Conservation (phyloP, 2,797 vertebrate genomes). For the Garrulus glandarius region DNA sequence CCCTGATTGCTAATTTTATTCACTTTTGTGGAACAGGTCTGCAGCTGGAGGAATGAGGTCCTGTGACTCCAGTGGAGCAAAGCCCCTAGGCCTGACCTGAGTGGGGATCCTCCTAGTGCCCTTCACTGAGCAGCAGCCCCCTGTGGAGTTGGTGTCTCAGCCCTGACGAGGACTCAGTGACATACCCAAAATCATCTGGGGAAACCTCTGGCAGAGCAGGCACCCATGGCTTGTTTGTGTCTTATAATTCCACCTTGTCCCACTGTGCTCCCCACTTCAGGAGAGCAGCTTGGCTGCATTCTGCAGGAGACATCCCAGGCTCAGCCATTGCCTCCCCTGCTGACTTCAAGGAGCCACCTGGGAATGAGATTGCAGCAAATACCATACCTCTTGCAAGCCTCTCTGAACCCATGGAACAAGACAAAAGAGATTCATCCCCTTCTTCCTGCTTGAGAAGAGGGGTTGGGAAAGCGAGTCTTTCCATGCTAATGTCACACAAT, state of each 20-base stretch:
- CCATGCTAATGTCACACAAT: constrained; percentile 98
- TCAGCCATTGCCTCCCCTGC: neutral
- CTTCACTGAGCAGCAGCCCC: rapidly evolving
- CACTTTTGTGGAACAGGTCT: neutral
- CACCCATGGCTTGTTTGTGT: neutral
- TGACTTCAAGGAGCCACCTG: neutral
- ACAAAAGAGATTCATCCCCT: constrained; percentile 81
- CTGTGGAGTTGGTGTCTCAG: neutral
- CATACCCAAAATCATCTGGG: neutral
- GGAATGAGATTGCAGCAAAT: neutral
- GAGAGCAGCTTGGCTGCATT: neutral
- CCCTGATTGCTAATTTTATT: neutral
- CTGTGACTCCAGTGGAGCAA: neutral
- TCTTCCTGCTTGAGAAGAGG: constrained; percentile 74
- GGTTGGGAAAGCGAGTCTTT: constrained; percentile 81
- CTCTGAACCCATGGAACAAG: constrained; percentile 2
- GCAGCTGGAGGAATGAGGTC: neutral
- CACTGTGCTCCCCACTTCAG: neutral
- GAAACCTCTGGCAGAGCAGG: neutral
- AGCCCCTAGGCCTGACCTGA: neutral
- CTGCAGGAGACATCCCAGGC: neutral
- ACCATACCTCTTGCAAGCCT: neutral
- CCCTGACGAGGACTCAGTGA: neutral
- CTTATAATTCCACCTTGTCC: neutral
- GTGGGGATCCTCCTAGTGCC: neutral